Conservation (phyloP, 2,113 vertebrate species). For the Crypturellus undulatus region DNA sequence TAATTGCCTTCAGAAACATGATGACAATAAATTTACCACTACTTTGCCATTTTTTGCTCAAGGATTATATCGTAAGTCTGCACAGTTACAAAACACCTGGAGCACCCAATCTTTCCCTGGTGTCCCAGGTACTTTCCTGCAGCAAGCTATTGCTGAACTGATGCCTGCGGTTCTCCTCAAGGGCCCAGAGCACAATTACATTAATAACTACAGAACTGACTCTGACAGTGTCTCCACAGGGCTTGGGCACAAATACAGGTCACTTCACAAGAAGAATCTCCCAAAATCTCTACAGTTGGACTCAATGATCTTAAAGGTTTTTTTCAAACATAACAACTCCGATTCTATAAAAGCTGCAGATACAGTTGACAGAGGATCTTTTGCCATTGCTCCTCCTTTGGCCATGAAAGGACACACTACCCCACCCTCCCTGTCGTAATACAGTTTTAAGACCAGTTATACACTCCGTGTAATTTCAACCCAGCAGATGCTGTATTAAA, state of each 20-base stretch:
- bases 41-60: neutral
- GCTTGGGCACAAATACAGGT: neutral
- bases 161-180: neutral
- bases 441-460: neutral
- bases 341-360: neutral
- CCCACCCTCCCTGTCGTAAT: neutral
- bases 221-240: neutral
- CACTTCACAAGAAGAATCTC: neutral
- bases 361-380: neutral
- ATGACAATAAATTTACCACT: neutral
- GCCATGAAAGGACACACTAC: neutral
- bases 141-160: neutral
- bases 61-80: neutral
- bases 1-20: neutral
- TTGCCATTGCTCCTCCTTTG: neutral
- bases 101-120: neutral
- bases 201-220: neutral
- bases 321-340: too few relatives aligned
- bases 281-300: neutral
- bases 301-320: too few relatives aligned
- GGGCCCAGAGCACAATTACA: neutral
- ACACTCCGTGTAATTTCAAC: neutral
- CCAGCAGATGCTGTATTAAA: neutral
- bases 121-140: neutral
- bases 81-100: too few relatives aligned